Base-by-base conservation (phyloP, 2,888 invertebrate species). In the Artemia sinica region DNA sequence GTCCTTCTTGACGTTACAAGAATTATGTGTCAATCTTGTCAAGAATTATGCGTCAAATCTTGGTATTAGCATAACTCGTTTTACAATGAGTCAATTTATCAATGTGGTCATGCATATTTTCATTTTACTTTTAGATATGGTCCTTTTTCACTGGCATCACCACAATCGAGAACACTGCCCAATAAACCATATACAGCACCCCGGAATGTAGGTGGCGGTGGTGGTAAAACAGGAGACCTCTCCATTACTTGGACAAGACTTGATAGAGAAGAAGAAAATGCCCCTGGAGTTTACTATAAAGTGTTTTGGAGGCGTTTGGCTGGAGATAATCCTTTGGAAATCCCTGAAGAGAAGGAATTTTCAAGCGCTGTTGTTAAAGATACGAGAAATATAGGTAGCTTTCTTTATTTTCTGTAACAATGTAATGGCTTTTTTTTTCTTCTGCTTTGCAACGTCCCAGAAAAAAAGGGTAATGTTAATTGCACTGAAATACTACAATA, bases 181-280 rank as follows among this genome's bases (percentile, higher is more conserved):
- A 89, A 89, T 74, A 84, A 82, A 72, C 93, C 93, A 0, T 85
- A 84, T 73, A 84, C 84, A 74, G 83, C 87, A 8, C 94, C 94
- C 2, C 77, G 80, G 8, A 87, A 89, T 74, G 83, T 97, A 58
- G 85, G 89, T 14, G 95, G 96, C 0, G 96, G 96, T 7, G 95
- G 95, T 65, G 95, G 95, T 12, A 95, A 94, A 78, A 91, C 92
- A 71, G 94, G 95, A 0, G 93, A 93, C 76, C 83, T 97, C 6
- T 89, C 90, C 0, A 91, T 97, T 68, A 88, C 85, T 0, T 96
- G 95, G 95, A 82, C 79, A 75, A 87, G 90, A 0, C 76, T 94
- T 49, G 81, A 84, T 71, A 79, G 84, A 0, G 83, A 88, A 71
- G 84, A 92, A 73, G 92, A 93, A 77, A 91, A 94, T 77, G 93